Evolutionary conservation across 2,113 vertebrate species (phyloP).

Genomic region (Plestiodon gilberti): DNA sequence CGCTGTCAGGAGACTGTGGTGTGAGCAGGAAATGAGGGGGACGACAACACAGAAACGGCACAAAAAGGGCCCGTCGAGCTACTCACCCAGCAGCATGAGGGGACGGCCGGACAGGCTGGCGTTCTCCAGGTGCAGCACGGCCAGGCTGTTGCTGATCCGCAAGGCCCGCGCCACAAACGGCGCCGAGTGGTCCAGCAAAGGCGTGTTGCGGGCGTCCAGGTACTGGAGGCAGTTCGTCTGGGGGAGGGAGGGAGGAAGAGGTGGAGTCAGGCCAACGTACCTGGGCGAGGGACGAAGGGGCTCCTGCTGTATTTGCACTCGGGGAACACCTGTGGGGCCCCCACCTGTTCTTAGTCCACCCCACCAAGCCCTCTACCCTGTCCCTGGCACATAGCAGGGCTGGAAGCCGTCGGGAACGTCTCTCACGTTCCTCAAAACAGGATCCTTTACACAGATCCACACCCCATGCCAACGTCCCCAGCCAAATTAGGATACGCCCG

Average conservation of each 20-base stretch:
- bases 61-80: neutral
- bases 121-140: conserved; percentile 91
- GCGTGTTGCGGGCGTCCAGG: conserved; percentile 90
- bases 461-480: too few species aligned
- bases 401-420: neutral
- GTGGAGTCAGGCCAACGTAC: too few species aligned
- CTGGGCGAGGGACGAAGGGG: rapidly evolving
- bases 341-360: too few species aligned
- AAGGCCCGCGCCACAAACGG: conserved; percentile 93
- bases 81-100: conserved; percentile 92
- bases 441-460: too few species aligned
- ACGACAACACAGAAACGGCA: neutral
- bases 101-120: conserved; percentile 88
- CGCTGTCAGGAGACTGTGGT: neutral
- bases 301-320: too few species aligned
- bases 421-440: neutral
- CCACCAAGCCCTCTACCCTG: neutral
- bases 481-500: too few species aligned
- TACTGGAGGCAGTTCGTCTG: conserved; percentile 94
- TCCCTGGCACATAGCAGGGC: neutral
- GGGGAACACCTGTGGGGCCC: too few species aligned
- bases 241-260: rapidly evolving
- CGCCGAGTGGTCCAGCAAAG: conserved; percentile 89
- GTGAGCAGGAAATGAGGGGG: neutral
- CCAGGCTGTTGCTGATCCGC: conserved; percentile 91